These are phyloP conservation scores for Ylistrum balloti DNA, from an alignment of 1,140 invertebrate genomes.

Conservation along the genomic window DNA sequence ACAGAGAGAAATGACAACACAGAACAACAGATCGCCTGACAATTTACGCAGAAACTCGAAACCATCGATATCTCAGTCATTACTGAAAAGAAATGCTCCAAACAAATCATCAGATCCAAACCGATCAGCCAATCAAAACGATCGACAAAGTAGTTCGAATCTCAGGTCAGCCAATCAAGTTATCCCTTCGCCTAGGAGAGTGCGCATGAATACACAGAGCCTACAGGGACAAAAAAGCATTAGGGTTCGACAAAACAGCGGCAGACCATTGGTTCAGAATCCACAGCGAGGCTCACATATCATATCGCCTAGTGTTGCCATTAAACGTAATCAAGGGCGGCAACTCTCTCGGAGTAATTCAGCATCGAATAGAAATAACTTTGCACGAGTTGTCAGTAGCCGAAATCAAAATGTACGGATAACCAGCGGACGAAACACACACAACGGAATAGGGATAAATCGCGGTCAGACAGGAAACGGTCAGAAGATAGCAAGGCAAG, in stretches of 20 bases:
- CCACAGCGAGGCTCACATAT: not conserved
- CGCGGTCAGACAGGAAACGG: not conserved
- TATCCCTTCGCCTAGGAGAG: not conserved
- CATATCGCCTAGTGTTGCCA: not conserved
- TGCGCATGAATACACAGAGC: not conserved
- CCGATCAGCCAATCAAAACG: not conserved
- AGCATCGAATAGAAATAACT: not conserved
- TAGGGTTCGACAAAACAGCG: not conserved
- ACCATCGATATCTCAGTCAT: not conserved
- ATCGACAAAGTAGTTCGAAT: not conserved
- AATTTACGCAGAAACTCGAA: not conserved
- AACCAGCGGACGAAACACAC: not conserved
- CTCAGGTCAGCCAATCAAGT: not conserved
- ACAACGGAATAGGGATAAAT: not conserved
- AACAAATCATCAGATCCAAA: not conserved
- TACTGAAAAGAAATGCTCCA: too few species aligned
- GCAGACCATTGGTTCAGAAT: not conserved
- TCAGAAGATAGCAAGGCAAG: not conserved
- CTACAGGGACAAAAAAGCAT: not conserved
- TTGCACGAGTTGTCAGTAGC: not conserved
- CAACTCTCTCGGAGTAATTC: not conserved
- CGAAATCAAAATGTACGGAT: not conserved
- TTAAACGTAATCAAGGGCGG: not conserved
- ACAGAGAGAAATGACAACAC: too few species aligned
- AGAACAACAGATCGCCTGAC: not conserved